Evolutionary conservation across 1,140 invertebrate species (phyloP).

Genomic region (Brachionus plicatilis): DNA sequence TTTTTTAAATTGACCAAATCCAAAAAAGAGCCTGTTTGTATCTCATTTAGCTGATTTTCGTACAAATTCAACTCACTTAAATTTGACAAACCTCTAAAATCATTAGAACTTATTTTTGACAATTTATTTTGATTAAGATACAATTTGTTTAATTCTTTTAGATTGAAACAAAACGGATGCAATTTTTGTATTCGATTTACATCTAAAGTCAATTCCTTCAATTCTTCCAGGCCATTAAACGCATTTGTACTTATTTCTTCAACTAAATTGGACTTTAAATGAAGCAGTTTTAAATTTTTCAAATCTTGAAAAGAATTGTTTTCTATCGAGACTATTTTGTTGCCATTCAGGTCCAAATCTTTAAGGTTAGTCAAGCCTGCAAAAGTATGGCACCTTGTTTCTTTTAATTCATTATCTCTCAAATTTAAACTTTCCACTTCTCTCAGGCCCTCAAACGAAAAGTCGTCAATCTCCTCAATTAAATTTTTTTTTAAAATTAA

Average conservation of each 20-base stretch:
- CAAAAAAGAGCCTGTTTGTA: background rate
- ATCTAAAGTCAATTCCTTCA: background rate
- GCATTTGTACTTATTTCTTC: background rate
- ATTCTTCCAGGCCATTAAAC: background rate
- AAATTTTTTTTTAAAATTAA: slow-evolving; percentile 12
- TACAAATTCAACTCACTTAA: slow-evolving; percentile 7
- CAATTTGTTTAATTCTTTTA: background rate
- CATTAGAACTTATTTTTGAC: background rate
- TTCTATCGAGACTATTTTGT: background rate
- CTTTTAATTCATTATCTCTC: background rate
- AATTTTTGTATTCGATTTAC: background rate
- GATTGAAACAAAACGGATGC: background rate
- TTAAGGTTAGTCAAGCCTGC: background rate
- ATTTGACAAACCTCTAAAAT: background rate
- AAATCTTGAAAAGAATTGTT: background rate
- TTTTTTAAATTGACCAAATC: slow-evolving; percentile 30
- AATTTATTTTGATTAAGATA: background rate
- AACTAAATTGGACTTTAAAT: slow-evolving; percentile 3
- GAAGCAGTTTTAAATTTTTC: background rate
- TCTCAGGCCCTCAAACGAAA: background rate
- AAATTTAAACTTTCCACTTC: background rate
- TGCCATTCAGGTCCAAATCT: background rate
- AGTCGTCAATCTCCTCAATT: background rate
- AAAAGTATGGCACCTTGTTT: background rate
- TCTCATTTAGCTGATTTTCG: background rate